Percentiles rank a stretch among this genome's conserved stretches.
Conservation (phyloP, 92 coral and sea anemone genomes). For the Desmophyllum pertusum region DNA sequence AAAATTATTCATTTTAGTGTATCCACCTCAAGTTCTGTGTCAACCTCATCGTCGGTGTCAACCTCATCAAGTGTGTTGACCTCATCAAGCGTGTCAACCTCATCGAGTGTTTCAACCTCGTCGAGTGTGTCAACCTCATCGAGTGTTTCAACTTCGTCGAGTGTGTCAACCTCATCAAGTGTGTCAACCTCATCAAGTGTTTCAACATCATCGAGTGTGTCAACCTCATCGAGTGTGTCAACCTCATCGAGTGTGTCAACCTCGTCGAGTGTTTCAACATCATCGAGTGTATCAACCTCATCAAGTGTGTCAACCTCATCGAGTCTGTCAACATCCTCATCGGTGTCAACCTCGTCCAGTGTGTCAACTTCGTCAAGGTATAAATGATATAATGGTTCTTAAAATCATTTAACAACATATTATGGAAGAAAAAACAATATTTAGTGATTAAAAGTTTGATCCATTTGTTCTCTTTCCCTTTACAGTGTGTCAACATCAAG, state of each 20-base stretch:
- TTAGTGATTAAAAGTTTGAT: not conserved
- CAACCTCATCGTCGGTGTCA: conserved; percentile 14
- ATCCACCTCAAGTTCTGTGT: conserved; percentile 30
- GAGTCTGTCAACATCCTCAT: not conserved
- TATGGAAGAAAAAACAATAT: no score
- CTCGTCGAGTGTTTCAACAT: conserved; percentile 14
- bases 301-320: conserved; percentile 22
- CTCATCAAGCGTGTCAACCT: not conserved
- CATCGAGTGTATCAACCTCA: not conserved
- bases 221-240: conserved; percentile 33
- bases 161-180: not conserved
- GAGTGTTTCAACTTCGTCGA: conserved; percentile 25
- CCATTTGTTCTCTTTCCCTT: no score
- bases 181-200: not conserved
- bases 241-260: no score
- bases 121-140: conserved; percentile 46
- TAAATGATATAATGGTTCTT: not conserved
- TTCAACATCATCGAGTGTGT: no score
- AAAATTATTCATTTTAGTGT: no score
- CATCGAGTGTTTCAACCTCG: not conserved
- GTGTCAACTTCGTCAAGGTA: not conserved
- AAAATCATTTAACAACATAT: not conserved
- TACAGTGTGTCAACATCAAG: not conserved
- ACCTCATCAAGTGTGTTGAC: conserved; percentile 32
- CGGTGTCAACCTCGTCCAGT: conserved; percentile 7